Conservation (phyloP, 2,888 invertebrate species). For the Caenorhabditis macrosperma region DNA sequence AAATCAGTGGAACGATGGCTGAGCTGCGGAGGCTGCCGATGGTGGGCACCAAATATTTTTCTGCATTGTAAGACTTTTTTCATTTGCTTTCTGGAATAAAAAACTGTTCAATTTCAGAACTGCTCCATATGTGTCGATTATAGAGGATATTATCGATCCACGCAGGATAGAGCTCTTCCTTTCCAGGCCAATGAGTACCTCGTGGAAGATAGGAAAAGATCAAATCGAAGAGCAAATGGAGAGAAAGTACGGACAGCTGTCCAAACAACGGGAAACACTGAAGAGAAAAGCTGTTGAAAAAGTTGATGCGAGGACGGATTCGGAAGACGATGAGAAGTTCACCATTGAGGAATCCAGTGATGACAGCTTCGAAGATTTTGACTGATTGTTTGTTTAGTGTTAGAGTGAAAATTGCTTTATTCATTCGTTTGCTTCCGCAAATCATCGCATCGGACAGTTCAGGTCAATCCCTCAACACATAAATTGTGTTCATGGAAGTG, state of each 20-base stretch:
- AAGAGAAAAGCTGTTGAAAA: background rate
- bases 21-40: conserved; percentile 25
- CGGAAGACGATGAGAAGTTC: conserved; percentile 42
- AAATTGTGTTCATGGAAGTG: background rate
- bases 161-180: conserved; percentile 20
- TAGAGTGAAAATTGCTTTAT: background rate
- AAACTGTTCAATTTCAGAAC: conserved; percentile 15
- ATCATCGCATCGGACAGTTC: too few species aligned
- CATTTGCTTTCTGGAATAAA: background rate
- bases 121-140: conserved; percentile 24
- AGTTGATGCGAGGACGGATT: background rate
- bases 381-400: background rate
- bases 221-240: conserved; percentile 25
- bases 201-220: conserved; percentile 47
- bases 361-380: conserved; percentile 50
- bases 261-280: background rate
- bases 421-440: too few species aligned
- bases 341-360: conserved; percentile 53
- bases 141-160: conserved; percentile 23
- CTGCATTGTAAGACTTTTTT: conserved; percentile 30
- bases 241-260: background rate
- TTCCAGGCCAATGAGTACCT: conserved; percentile 30
- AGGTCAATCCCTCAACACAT: too few species aligned
- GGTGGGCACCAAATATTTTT: conserved; percentile 32
- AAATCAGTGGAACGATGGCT: background rate